Evolutionary conservation across 2,113 vertebrate genomes (phyloP), one percentile per base, ranked within the genome.

Genomic region (Sander lucioperca): DNA sequence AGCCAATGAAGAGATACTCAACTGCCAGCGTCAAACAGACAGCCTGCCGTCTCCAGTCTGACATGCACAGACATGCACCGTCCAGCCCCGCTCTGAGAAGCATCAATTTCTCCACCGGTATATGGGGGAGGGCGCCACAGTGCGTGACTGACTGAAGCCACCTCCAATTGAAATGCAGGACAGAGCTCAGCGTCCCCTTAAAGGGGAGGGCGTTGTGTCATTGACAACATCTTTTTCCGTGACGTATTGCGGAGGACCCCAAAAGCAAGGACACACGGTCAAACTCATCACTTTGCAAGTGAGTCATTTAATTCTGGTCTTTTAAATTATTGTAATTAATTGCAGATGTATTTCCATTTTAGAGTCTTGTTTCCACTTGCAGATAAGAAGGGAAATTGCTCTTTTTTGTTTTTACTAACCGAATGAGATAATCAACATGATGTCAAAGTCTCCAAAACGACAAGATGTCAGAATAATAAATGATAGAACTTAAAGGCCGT

Each of bases 211-310:
- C 70, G 10, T 72, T 74, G 27, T 9, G 13, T 67, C 27, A 59
- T 73, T 82, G 77, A 86, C 80, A 62, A 66, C 48, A 76, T 80
- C 33, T 68, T 85, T 54, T 89, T 89, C 89, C 78, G 72, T 91
- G 91, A 92, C 75, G 72, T 79, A 11, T 13, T 8, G 57, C 18
- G 45, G 69, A 84, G 77, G 73, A 72, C 53, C 54, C 67, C 69
- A 18, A 65, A 30, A 59, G 36, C 76, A 87, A 82, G 71, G 80
- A 63, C 7, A 30, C 47, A 23, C 3, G 4, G 18, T 66, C 30
- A 23, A 4, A 15, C 9, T 53, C 58, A 65, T 62, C 27, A 51
- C 25, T 57, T 18, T 43, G 3, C 14, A 51, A 13, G 15, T 23
- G 15, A 23, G 4, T 68, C 1, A n/a, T 27, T 53, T 21, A 69